These are phyloP conservation scores for Sitta carolinensis DNA, from an alignment of 2,797 vertebrate species.

Conservation along the genomic window DNA sequence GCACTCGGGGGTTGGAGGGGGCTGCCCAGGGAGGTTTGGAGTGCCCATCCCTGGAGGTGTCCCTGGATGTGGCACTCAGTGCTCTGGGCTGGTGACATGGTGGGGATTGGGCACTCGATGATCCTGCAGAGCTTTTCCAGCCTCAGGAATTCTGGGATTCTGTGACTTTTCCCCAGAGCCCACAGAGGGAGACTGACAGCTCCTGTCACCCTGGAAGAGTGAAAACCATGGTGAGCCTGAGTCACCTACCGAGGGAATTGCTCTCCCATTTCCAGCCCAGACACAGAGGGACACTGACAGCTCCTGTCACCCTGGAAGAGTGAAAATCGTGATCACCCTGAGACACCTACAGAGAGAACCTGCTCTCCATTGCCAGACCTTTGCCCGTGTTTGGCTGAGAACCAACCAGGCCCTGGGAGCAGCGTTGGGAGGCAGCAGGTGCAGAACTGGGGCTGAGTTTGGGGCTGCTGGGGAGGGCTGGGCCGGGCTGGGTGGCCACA, in stretches of 20 bases:
- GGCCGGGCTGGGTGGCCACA: not conserved
- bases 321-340: no score
- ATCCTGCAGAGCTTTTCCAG: not conserved
- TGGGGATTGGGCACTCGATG: accelerated
- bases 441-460: not conserved
- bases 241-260: accelerated
- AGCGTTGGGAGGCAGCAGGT: not conserved
- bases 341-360: no score
- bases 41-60: not conserved
- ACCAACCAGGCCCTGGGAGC: accelerated
- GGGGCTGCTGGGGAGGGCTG: not conserved
- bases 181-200: accelerated
- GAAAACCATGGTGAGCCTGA: accelerated
- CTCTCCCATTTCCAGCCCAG: accelerated
- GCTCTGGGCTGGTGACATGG: not conserved
- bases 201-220: not conserved
- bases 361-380: not conserved
- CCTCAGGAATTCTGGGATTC: accelerated
- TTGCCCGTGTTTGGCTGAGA: accelerated
- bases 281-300: no score
- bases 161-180: not conserved
- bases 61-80: accelerated
- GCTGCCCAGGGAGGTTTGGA: not conserved
- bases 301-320: no score
- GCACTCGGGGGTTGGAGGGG: accelerated